Percentiles rank a stretch among this genome's conserved stretches.
Conservation (phyloP, 2,888 invertebrate species). For the Volucella zonaria region DNA sequence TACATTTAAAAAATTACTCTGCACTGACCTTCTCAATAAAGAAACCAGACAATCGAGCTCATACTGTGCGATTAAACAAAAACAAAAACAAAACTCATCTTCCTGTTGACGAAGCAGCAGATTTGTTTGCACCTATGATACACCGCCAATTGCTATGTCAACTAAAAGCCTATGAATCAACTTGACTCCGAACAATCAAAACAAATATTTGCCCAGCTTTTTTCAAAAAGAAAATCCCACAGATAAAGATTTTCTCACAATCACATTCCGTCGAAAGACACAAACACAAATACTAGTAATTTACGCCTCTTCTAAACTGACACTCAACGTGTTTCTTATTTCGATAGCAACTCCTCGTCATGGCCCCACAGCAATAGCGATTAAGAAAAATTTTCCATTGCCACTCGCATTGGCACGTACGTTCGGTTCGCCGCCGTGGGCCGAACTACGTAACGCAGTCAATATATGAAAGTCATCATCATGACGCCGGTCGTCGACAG, state of each 20-base stretch:
- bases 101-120: no score
- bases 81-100: no score
- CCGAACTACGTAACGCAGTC: slow-evolving; percentile 35
- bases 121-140: no score
- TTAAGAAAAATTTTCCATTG: slow-evolving; percentile 61
- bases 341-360: slow-evolving; percentile 6
- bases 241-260: background rate
- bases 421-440: slow-evolving; percentile 8
- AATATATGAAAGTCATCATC: slow-evolving; percentile 27
- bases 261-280: background rate
- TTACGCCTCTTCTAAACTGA: slow-evolving; percentile 14
- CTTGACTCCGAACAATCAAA: slow-evolving; percentile 8
- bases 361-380: slow-evolving; percentile 6
- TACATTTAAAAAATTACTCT: no score
- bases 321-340: background rate
- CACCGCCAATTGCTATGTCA: no score
- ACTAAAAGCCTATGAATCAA: background rate
- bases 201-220: slow-evolving; percentile 27
- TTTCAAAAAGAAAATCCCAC: slow-evolving; percentile 12
- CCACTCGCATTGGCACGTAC: slow-evolving; percentile 23
- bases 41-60: no score
- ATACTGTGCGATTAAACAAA: no score
- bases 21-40: no score
- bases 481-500: background rate
- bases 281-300: background rate